phyloP scores from a whole-genome alignment of 2,797 vertebrate species.

The Melopsittacus undulatus region DNA sequence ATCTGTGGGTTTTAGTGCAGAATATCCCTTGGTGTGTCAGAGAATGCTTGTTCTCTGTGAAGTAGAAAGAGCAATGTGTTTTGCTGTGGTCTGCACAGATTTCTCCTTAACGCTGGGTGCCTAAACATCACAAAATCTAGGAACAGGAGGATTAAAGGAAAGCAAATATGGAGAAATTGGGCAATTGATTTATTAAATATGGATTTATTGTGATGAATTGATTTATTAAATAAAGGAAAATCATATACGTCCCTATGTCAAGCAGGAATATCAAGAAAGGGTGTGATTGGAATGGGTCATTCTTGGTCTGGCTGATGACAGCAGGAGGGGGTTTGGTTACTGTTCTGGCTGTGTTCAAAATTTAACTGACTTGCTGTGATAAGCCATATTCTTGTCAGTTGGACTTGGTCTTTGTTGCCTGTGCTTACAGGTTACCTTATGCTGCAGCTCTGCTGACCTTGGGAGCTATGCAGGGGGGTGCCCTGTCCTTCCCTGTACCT shows the following conservation, averaged over 20 bases:
- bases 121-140: neutral
- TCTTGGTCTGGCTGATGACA: neutral
- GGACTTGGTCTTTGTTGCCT: neutral
- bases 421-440: no score
- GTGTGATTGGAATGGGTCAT: neutral
- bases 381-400: neutral
- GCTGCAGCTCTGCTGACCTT: neutral
- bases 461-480: no score
- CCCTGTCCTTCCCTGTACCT: neutral
- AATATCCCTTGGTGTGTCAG: neutral
- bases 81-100: accelerated
- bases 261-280: neutral
- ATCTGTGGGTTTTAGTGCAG: neutral
- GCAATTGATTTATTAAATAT: neutral
- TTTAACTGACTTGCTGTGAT: neutral
- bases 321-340: neutral
- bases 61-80: neutral
- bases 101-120: neutral
- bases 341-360: neutral
- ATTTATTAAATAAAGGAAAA: neutral
- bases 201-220: no score
- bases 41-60: neutral
- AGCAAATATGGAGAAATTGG: neutral
- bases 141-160: neutral
- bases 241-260: neutral